Evolutionary conservation across 2,888 invertebrate species (phyloP).

Genomic region (Didymodactylos carnosus): DNA sequence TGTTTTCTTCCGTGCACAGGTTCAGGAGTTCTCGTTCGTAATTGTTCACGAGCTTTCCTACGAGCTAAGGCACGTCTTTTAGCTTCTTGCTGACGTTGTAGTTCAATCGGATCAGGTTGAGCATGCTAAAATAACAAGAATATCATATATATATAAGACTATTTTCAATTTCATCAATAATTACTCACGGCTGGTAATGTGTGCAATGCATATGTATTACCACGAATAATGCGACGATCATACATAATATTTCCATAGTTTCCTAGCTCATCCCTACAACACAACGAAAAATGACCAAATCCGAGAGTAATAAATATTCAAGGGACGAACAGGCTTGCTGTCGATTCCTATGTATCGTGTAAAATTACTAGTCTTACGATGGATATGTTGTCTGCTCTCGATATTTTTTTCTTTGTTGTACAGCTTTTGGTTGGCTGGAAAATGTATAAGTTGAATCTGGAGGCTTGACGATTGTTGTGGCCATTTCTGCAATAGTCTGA

Average conservation of each 20-base stretch:
- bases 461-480: not conserved
- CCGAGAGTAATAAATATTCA: too few species aligned
- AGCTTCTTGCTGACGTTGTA: slow-evolving; percentile 42
- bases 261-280: not conserved
- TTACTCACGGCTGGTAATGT: slow-evolving; percentile 31
- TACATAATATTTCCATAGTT: slow-evolving; percentile 64
- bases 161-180: not conserved
- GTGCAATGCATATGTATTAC: slow-evolving; percentile 51
- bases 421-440: slow-evolving; percentile 9
- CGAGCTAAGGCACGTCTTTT: slow-evolving; percentile 54
- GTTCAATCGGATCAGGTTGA: slow-evolving; percentile 38
- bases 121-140: slow-evolving; percentile 35
- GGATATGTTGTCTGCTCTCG: not conserved
- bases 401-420: slow-evolving; percentile 4
- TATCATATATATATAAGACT: not conserved
- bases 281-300: not conserved
- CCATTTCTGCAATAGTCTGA: slow-evolving; percentile 9
- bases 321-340: too few species aligned
- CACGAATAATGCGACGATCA: slow-evolving; percentile 63
- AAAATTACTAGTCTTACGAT: not conserved
- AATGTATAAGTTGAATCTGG: slow-evolving; percentile 10
- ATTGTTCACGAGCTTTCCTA: slow-evolving; percentile 46
- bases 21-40: slow-evolving; percentile 50
- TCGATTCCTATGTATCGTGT: too few species aligned
- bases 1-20: slow-evolving; percentile 62